Base-by-base conservation (phyloP, 2,888 invertebrate genomes). In the Adelognathus sp. region DNA sequence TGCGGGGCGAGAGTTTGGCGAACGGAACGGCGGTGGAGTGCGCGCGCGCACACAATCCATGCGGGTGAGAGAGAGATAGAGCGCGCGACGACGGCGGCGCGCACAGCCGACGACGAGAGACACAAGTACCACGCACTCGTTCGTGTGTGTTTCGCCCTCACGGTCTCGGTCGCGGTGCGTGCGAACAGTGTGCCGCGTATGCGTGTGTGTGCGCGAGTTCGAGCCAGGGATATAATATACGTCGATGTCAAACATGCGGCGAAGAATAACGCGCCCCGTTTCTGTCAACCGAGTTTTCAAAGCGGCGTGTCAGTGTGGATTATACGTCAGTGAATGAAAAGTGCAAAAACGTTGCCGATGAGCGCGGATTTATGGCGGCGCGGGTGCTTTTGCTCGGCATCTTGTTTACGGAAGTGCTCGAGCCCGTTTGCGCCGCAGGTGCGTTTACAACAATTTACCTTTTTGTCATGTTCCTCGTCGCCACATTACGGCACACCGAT, bases 331-430 rank as follows among this genome's bases (percentile, higher is more conserved):
- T 87, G 87, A 87, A 71, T 18, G 63, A 60, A 50, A 60, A 76
- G 63, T 72, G n/a, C n/a, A n/a, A n/a, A 61, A 86, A 86, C 83
- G 83, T 83, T 86, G 87, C 90, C 87, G 87, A 90, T 90, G 90
- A 90, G 87, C 86, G 86, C 85, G 85, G 86, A 90, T 91, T 89
- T 90, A 91, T 91, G 91, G 91, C 91, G 90, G 90, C 90, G 88
- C 90, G 90, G 88, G 89, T 91, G 86, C 87, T 91, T 87, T 86
- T 91, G 84, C 87, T 90, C 86, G 88, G 90, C 88, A 90, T 91
- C 86, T 91, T 91, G 88, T 90, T 91, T 89, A 91, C 90, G 89
- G 91, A 91, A 90, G 90, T 90, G 88, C 86, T 91, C 83, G 86
- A 88, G 87, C 87, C 89, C 86, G 88, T 86, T 87, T 87, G 85